Percentiles rank a stretch among this genome's conserved stretches.
Evolutionary conservation across 2,888 invertebrate species (phyloP).

Genomic region (Lasioglossum oenotherae): DNA sequence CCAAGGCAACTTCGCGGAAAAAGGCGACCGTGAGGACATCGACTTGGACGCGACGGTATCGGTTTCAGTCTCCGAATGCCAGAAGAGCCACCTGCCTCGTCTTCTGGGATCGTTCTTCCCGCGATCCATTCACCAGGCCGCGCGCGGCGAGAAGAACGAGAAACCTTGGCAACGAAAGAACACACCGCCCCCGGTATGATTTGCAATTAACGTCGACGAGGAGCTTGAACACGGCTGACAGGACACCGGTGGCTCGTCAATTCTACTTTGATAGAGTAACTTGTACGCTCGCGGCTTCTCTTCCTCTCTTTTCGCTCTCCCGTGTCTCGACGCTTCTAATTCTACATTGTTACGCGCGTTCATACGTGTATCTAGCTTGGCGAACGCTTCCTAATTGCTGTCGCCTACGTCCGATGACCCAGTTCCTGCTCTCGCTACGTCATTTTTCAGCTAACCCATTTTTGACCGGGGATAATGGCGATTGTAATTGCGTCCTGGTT

Average conservation of each 20-base stretch:
- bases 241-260: neutral
- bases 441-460: neutral
- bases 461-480: neutral
- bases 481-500: slow-evolving; percentile 1
- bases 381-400: neutral
- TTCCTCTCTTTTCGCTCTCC: neutral
- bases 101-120: slow-evolving; percentile 42
- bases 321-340: neutral
- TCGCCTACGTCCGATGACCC: slow-evolving; percentile 14
- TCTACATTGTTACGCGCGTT: neutral
- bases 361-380: neutral
- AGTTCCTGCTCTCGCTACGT: neutral
- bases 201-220: slow-evolving; percentile 38
- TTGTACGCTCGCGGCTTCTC: neutral
- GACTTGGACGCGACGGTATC: slow-evolving; percentile 74
- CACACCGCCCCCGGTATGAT: slow-evolving; percentile 18
- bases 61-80: slow-evolving; percentile 72
- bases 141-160: neutral
- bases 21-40: slow-evolving; percentile 68
- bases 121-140: slow-evolving; percentile 31
- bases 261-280: neutral
- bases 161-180: slow-evolving; percentile 1
- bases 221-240: slow-evolving; percentile 7
- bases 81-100: slow-evolving; percentile 56
- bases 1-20: slow-evolving; percentile 74